phyloP scores from a whole-genome alignment of 2,113 vertebrate genomes.

The Zapus hudsonius region DNA sequence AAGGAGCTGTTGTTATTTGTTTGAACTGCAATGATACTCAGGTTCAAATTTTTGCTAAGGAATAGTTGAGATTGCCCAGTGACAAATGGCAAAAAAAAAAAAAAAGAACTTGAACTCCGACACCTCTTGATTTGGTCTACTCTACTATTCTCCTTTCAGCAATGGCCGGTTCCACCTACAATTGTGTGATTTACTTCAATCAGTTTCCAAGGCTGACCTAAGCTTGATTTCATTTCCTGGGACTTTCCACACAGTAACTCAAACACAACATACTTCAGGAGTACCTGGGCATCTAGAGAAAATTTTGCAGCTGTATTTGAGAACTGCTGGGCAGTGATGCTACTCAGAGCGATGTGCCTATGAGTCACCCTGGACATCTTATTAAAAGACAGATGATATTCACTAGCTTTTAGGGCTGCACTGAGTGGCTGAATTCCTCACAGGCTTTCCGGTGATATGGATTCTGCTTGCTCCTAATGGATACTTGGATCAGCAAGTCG shows the following conservation, averaged over 20 bases:
- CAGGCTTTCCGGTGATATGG: background rate
- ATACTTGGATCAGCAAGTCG: background rate
- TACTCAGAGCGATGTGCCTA: background rate
- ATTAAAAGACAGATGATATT: background rate
- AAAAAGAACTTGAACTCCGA: background rate
- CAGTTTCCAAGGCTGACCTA: background rate
- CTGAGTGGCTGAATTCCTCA: background rate
- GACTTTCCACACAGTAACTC: background rate
- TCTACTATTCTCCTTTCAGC: background rate
- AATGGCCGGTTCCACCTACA: background rate
- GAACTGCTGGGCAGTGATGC: background rate
- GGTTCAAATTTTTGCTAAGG: background rate
- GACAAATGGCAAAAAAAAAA: background rate
- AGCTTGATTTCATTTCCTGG: background rate
- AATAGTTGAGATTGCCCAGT: background rate
- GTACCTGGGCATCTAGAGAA: background rate
- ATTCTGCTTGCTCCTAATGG: too few relatives aligned
- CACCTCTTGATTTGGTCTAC: background rate
- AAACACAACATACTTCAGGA: background rate
- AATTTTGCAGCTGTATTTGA: background rate
- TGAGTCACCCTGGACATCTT: background rate
- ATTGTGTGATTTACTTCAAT: background rate
- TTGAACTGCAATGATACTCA: background rate
- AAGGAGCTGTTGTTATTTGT: background rate
- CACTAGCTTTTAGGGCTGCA: background rate